Evolutionary conservation across 2,797 vertebrate genomes (phyloP).

Genomic region (Decapterus maruadsi): DNA sequence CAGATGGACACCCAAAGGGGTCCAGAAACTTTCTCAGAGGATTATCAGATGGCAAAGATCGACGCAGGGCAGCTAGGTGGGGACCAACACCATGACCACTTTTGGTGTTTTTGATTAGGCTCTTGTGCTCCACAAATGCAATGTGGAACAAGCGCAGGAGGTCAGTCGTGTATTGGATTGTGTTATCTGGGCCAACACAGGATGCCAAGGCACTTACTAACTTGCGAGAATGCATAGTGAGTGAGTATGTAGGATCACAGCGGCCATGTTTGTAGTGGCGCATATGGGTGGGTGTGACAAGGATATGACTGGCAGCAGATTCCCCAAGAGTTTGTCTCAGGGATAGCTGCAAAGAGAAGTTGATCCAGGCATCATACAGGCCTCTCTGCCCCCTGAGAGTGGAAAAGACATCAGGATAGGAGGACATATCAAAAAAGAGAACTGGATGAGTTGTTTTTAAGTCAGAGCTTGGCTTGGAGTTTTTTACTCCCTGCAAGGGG

Average conservation of each 20-base stretch:
- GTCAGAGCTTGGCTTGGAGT: slow-evolving; percentile 34
- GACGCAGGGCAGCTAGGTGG: slow-evolving; percentile 82
- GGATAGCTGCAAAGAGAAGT: slow-evolving; percentile 87
- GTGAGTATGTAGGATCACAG: slow-evolving; percentile 88
- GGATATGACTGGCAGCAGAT: slow-evolving; percentile 72
- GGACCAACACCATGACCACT: slow-evolving; percentile 85
- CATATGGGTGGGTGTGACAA: slow-evolving; percentile 88
- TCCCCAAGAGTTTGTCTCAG: slow-evolving; percentile 83
- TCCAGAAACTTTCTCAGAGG: slow-evolving; percentile 84
- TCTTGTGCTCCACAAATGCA: slow-evolving; percentile 86
- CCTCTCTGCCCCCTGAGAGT: slow-evolving; percentile 81
- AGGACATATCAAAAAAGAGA: slow-evolving; percentile 82
- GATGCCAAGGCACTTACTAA: slow-evolving; percentile 75
- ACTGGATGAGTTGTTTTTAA: slow-evolving; percentile 73
- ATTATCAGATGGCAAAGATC: slow-evolving; percentile 76
- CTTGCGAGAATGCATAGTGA: slow-evolving; percentile 77
- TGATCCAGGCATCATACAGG: slow-evolving; percentile 87
- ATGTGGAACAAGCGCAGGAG: slow-evolving; percentile 82
- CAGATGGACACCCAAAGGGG: slow-evolving; percentile 85
- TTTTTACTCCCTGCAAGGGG: slow-evolving; percentile 60
- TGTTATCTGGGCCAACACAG: slow-evolving; percentile 59
- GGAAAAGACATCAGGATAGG: slow-evolving; percentile 85
- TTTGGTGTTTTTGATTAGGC: slow-evolving; percentile 85
- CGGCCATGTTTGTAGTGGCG: slow-evolving; percentile 88
- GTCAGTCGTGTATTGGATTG: slow-evolving; percentile 66